Evolutionary conservation across 1,140 invertebrate genomes (phyloP), one percentile per base, ranked within the genome.

Genomic region (Carposina sasakii): DNA sequence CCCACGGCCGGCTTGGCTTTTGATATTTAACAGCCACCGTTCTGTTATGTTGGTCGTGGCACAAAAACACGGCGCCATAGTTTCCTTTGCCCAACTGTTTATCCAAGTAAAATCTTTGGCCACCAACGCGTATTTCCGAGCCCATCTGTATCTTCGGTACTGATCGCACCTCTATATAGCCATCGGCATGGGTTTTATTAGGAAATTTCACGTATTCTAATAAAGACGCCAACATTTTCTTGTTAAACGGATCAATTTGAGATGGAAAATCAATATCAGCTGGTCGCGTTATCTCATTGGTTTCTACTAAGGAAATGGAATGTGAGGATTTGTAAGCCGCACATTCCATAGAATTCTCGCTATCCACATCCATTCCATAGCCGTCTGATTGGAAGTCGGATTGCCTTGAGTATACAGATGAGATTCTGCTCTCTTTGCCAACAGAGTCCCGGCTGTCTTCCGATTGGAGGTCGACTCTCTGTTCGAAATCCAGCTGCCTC

Each of bases 1-100:
- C 93, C 93, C 93, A 94, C 48, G 89, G 88, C 69, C 92, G 92
- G 23, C 90, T 87, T 2, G 92, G 92, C 57, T 91, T 92, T 76
- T 94, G 92, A 63, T 91, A 91, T 74, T 94, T 94, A 10, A 92
- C 76, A 5, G 91, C 92, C 41, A 92, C 89, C 1, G 86, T 85
- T 52, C 87, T 88, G 57, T 88, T 87, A 54, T 87, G 85, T 10
- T 85, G 47, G 61, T 89, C 86, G n/a, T 82, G 56, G 55, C 87
- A 91, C 62, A 91, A 86, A 57, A 88, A 92, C 40, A 93, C 91
- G 13, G 88, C 89, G 28, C 91, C 91, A 63, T 91, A 93, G 42
- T 91, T 90, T 39, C 92, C 92, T 84, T 93, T 92, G 15, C 91
- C 92, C 57, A 93, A 83, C 67, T 90, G 87, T 79, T 92, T 93